Percentiles rank a stretch among this genome's conserved stretches.
Evolutionary conservation across 2,113 vertebrate genomes (phyloP).

Genomic region (Willisornis vidua): DNA sequence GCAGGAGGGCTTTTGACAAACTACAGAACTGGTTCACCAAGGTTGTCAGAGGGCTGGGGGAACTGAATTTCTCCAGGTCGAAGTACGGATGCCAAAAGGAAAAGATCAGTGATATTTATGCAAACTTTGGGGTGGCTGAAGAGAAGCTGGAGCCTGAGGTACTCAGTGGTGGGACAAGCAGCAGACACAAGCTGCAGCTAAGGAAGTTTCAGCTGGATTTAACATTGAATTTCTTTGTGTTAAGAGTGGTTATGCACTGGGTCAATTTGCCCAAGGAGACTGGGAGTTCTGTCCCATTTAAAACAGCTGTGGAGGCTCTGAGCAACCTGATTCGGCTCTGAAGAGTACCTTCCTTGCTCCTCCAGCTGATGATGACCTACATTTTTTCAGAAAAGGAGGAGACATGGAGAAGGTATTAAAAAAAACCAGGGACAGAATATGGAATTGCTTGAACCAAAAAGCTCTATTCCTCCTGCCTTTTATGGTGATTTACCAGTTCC

Average conservation of each 20-base stretch:
- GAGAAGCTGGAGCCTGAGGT: not conserved
- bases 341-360: not conserved
- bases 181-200: not conserved
- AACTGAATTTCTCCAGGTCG: not conserved
- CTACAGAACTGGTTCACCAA: not conserved
- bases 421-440: not conserved
- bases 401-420: not conserved
- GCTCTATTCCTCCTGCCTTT: not conserved
- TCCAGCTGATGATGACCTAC: not conserved
- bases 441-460: not conserved
- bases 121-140: not conserved
- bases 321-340: not conserved
- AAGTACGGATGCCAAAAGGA: not conserved
- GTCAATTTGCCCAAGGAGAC: not conserved
- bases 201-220: not conserved
- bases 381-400: not conserved
- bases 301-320: not conserved
- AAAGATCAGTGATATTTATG: not conserved
- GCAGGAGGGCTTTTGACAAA: not conserved
- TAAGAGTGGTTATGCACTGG: not conserved
- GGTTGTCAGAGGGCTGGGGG: not conserved
- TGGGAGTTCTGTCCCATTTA: not conserved
- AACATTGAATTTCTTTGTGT: not conserved
- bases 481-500: rapidly evolving
- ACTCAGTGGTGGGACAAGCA: not conserved